Evolutionary conservation across 2,888 invertebrate genomes (phyloP), one percentile per base, ranked within the genome.

Genomic region (Bombyx huttoni): DNA sequence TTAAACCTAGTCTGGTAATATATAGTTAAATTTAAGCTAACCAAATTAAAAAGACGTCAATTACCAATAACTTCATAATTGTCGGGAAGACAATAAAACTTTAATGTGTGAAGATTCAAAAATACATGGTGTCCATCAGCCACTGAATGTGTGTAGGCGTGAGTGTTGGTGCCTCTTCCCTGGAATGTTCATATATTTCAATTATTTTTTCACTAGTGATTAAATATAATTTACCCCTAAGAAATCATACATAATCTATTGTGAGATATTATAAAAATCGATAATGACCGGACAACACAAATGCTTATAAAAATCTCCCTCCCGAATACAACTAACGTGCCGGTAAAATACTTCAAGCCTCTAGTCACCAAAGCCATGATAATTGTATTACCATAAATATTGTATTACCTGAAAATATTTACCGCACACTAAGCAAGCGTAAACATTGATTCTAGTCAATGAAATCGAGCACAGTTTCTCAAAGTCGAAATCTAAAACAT

Each of bases 381-480:
- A 48, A 6, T 50, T 35, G 49, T n/a, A n/a, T n/a, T n/a, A n/a
- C n/a, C 89, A 91, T 85, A 91, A 91, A 12, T 51, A 24, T 24
- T 24, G 2, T 24, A 56, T 68, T 73, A 89, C 89, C 83, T 89
- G 89, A 73, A 99, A 99, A 76, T 99, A 99, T 84, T 99, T 99
- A 14, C 99, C 99, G 81, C 99, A 99, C 0, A 99, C 97, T 55
- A 99, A 90, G 74, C 99, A 99, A 8, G 99, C 99, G 78, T 99
- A 99, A 40, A 99, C 99, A 90, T 99, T 99, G 64, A 99, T 98
- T 69, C 99, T 93, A 0, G 99, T 99, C 57, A 99, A 80, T 0
- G 99, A 99, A 46, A 99, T 95, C 0, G 99, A 99, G 76, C 99
- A 99, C 33, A 99, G 83, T 78, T 99, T 99, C 82, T 99, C 99